A percentile compares a stretch with the other conserved stretches of the same genome.
phyloP scores from a whole-genome alignment of 2,888 invertebrate species.

The Phania funesta region DNA sequence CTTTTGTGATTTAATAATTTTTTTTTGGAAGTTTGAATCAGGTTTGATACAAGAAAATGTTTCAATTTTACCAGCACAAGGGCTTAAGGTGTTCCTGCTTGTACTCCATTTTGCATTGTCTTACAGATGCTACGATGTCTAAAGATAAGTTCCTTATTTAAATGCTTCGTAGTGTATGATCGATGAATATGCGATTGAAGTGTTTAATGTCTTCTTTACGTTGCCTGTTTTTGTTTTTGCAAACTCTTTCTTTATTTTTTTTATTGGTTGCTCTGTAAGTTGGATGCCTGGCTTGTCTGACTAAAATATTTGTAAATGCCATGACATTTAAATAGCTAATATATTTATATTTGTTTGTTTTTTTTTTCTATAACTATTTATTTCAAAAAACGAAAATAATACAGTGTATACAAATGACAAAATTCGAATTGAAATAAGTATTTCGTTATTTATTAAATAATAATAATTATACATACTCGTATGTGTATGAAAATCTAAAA shows the following conservation, averaged over 20 bases:
- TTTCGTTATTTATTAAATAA: too few species aligned
- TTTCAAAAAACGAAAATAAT: neutral
- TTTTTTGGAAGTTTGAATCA: too few species aligned
- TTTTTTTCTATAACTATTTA: slow-evolving; percentile 28
- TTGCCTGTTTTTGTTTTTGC: slow-evolving; percentile 16
- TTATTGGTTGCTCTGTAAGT: too few species aligned
- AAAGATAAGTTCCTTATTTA: slow-evolving; percentile 40
- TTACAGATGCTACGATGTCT: slow-evolving; percentile 31
- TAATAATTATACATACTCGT: too few species aligned
- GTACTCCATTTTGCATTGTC: too few species aligned
- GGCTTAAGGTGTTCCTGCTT: too few species aligned
- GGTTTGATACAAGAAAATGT: too few species aligned
- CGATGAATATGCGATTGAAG: slow-evolving; percentile 37
- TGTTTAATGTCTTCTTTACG: slow-evolving; percentile 13
- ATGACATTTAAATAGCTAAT: slow-evolving; percentile 57
- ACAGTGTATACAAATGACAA: too few species aligned
- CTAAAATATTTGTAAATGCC: slow-evolving; percentile 52
- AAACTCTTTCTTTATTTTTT: slow-evolving; percentile 19
- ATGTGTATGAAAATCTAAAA: too few species aligned
- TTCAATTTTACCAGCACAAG: too few species aligned
- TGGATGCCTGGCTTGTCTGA: slow-evolving; percentile 1
- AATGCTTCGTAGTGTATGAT: slow-evolving; percentile 7
- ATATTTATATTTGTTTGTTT: slow-evolving; percentile 33
- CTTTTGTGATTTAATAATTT: too few species aligned
- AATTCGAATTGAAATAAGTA: too few species aligned